Percentiles rank a stretch among this genome's conserved stretches.
Conservation (phyloP, 2,888 invertebrate species). For the Cephalotes varians region DNA sequence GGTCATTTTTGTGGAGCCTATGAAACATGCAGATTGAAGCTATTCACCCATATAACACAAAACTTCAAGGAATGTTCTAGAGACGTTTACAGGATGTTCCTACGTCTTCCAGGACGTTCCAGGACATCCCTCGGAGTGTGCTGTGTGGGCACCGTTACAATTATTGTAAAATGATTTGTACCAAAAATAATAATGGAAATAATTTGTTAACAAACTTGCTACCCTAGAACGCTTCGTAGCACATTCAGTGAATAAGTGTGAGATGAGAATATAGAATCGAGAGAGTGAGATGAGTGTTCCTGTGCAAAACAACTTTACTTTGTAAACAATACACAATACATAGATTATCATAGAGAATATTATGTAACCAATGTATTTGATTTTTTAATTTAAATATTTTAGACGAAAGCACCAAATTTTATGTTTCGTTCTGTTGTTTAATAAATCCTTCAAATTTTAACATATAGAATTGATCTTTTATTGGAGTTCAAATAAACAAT, state of each 20-base stretch:
- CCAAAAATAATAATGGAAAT: slow-evolving; percentile 61
- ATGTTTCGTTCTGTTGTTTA: slow-evolving; percentile 73
- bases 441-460: slow-evolving; percentile 66
- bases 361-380: slow-evolving; percentile 65
- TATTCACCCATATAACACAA: too few relatives aligned
- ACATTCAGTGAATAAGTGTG: slow-evolving; percentile 60
- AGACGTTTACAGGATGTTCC: too few relatives aligned
- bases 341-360: slow-evolving; percentile 58
- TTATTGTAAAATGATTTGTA: slow-evolving; percentile 45
- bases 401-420: slow-evolving; percentile 50
- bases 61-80: too few relatives aligned
- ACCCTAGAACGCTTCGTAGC: slow-evolving; percentile 42
- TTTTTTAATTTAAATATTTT: slow-evolving; percentile 72
- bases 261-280: slow-evolving; percentile 58
- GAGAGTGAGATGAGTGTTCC: slow-evolving; percentile 66
- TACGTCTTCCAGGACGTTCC: too few relatives aligned
- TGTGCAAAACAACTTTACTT: slow-evolving; percentile 57
- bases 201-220: slow-evolving; percentile 58
- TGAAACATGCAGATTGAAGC: not conserved
- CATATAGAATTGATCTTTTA: not conserved
- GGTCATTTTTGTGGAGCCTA: not conserved
- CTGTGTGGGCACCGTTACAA: slow-evolving; percentile 7
- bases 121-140: too few relatives aligned
- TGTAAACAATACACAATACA: slow-evolving; percentile 58
- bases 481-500: not conserved